Conservation (phyloP, 2,797 vertebrate species). For the Hippopotamyrus pictus region DNA sequence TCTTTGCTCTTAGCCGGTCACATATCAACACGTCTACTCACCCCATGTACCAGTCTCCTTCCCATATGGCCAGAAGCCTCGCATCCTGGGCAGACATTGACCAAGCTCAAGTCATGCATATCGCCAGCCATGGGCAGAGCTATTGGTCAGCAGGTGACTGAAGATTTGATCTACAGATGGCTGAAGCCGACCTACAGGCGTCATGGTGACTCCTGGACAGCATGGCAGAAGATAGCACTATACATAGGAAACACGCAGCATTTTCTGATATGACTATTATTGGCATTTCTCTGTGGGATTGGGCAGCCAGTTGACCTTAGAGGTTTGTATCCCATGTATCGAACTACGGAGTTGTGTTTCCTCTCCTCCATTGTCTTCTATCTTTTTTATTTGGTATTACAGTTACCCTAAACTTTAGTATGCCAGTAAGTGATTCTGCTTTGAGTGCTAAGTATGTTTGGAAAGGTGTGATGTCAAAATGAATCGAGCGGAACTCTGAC, state of each 20-base stretch:
- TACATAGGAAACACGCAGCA: neutral
- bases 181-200: neutral
- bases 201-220: neutral
- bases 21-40: neutral
- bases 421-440: neutral
- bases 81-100: neutral
- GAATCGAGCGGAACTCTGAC: neutral
- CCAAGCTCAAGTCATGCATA: neutral
- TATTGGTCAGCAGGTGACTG: neutral
- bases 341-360: neutral
- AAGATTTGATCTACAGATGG: neutral
- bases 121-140: neutral
- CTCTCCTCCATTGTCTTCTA: neutral
- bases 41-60: neutral
- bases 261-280: neutral
- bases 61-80: neutral
- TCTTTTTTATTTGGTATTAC: neutral
- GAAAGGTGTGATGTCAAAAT: neutral
- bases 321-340: neutral
- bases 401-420: neutral
- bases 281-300: neutral
- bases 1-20: neutral
- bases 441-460: neutral
- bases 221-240: neutral
- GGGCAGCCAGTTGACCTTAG: neutral